Conservation (phyloP, 2,888 invertebrate species). For the Drosophila borborema region DNA sequence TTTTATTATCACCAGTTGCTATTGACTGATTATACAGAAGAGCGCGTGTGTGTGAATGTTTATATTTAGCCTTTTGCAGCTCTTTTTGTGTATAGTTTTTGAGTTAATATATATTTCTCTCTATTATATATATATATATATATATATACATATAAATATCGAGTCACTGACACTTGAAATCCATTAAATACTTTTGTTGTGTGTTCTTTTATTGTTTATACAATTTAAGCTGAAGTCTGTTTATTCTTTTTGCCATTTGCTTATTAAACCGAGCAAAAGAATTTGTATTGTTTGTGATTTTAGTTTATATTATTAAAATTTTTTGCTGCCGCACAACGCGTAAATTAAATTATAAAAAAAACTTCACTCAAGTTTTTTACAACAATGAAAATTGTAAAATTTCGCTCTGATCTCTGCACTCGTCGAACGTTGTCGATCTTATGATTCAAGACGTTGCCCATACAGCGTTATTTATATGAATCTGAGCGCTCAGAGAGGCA, state of each 20-base stretch:
- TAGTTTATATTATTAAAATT: not conserved
- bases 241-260: conserved; percentile 48
- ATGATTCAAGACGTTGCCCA: conserved; percentile 83
- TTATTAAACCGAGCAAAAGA: conserved; percentile 45
- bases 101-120: conserved; percentile 23
- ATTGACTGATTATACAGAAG: conserved; percentile 70
- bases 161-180: conserved; percentile 84
- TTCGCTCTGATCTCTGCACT: conserved; percentile 78
- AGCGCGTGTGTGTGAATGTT: conserved; percentile 44
- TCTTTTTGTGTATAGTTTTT: conserved; percentile 38
- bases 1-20: conserved; percentile 75
- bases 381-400: conserved; percentile 25
- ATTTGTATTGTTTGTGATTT: conserved; percentile 14
- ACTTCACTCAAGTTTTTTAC: conserved; percentile 46
- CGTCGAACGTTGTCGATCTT: conserved; percentile 85
- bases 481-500: conserved; percentile 33
- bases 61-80: conserved; percentile 32
- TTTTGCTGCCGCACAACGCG: conserved; percentile 29
- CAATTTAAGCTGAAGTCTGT: conserved; percentile 50
- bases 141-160: conserved; percentile 32
- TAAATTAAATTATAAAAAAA: conserved; percentile 39
- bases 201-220: conserved; percentile 64
- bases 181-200: conserved; percentile 66
- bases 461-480: conserved; percentile 64
- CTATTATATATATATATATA: conserved; percentile 1